Base-by-base conservation (phyloP, 2,888 invertebrate genomes). In the Andrena fulva region DNA sequence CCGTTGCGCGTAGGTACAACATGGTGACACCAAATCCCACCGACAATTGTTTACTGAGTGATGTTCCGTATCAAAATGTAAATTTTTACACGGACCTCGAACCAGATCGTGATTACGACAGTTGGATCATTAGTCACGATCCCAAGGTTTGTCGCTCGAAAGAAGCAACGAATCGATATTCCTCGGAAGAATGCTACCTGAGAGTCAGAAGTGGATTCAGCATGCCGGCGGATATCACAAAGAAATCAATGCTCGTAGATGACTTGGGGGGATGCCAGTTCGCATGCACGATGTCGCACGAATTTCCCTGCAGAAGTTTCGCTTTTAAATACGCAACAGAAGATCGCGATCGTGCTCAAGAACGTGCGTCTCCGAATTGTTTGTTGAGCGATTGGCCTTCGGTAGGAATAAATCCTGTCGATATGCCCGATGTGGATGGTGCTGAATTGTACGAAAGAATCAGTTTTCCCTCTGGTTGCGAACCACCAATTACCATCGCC, bases 401-500 rank as follows among this genome's bases (percentile, higher is more conserved):
- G 5, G 94, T 95, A 27, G 97, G 97, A 62, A 95, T 97, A 77
- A 95, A 96, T 89, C 95, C 95, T 60, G 93, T 91, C 27, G 94
- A 96, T 31, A 94, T 96, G 59, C 94, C 95, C 4, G 96, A 96
- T 83, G 94, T 91, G 87, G 89, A 95, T 0, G 96, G 96, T 0
- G 97, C 97, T 76, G 97, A 97, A 93, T 94, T 98, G 31, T 98
- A 97, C 87, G 96, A 97, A 80, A 94, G 97, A 60, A 97, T 97
- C 0, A 97, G 42, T 1, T 62, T 60, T 0, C 24, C 75, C 0
- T 24, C 50, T n/a, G 82, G 76, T 16, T 80, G 82, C 52, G 63
- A 80, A 1, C 24, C 24, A 71, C 31, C 56, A 50, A n/a, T 24
- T 16, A 12, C 6, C 67, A 10, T 35, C n/a, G 3, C 2, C 62